Evolutionary conservation across 1,140 invertebrate genomes (phyloP), one percentile per base, ranked within the genome.

Genomic region (Conopomorpha cramerella): DNA sequence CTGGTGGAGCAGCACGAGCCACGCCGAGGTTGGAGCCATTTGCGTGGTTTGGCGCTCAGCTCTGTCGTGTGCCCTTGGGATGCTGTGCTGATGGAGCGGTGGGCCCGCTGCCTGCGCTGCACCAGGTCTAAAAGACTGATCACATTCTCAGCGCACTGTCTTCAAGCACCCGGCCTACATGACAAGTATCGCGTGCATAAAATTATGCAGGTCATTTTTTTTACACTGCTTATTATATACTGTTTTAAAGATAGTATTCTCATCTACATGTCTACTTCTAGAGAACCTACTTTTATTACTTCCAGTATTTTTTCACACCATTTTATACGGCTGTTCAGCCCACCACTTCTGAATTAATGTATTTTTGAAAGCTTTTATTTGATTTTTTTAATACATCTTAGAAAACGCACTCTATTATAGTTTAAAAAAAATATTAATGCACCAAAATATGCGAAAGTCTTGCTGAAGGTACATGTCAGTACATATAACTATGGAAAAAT

Each of bases 111-210:
- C 35, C 34, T 74, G 10, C 39, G 39, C 0, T 66, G 63, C 31
- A 16, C 39, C 6, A 41, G 43, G n/a, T 59, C 61, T 0, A 43
- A 49, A 6, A 44, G 53, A 4, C 41, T 72, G 4, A 44, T 74
- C 40, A 30, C 55, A 18, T 55, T 70, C 39, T 57, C 63, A 0
- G 63, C 70, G 0, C 63, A 72, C 30, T 74, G 65, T 23, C 32
- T 74, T 3, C 52, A 51, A 3, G 61, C 63, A 8, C 70, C 70
- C 2, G 57, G 37, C 0, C 39, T 74, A 14, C 65, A 74, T 36
- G 51, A 67, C 26, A 74, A 74, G 34, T 71, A 72, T 23, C 33
- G 30, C 3, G 70, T 67, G 2, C 56, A 71, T 36, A 67, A 57
- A 14, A 63, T 74, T 32, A 28, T 74, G 16, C 65, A 71, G 55